Evolutionary conservation across 2,888 invertebrate genomes (phyloP), one percentile per base, ranked within the genome.

Genomic region (Acleris literana): DNA sequence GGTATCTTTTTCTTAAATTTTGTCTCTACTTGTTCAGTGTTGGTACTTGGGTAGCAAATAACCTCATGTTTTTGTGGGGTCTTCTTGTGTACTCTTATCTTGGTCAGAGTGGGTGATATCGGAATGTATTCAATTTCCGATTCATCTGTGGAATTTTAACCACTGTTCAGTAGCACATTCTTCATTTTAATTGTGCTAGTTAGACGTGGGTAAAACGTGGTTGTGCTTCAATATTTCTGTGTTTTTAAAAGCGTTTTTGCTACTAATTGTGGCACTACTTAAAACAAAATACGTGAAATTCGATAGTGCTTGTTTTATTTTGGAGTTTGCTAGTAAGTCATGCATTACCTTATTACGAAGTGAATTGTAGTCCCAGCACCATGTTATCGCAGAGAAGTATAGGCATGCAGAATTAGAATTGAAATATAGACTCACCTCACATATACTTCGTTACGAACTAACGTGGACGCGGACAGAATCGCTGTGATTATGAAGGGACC

Each of bases 71-170:
- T 73, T 68, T 86, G 85, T 68, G 93, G 92, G 68, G 88, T 85
- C 80, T 93, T 94, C 90, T 95, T 96, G 84, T 96, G 96, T 59
- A 96, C 94, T 83, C 96, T 94, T 82, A 97, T 96, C 92, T 96
- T 95, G 75, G 96, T 97, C 81, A 96, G 90, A 73, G 96, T 96
- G 57, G 96, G 95, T 71, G 96, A 95, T 79, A 96, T 95, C 80
- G 96, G 96, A 87, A 96, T 95, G 87, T 96, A 97, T 93, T 97
- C 96, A 83, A 96, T 95, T 91, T 95, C 95, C 78, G 95, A 92
- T 82, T 95, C 94, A 93, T 96, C 96, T 96, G 95, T 90, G 94
- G 93, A 94, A 88, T 83, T 82, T 85, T 80, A 90, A 85, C 81
- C 76, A 62, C 68, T 70, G 72, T 80, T 88, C 83, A 85, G 77